Conservation (phyloP, 2,888 invertebrate species). For the Ptilodon capucinus region DNA sequence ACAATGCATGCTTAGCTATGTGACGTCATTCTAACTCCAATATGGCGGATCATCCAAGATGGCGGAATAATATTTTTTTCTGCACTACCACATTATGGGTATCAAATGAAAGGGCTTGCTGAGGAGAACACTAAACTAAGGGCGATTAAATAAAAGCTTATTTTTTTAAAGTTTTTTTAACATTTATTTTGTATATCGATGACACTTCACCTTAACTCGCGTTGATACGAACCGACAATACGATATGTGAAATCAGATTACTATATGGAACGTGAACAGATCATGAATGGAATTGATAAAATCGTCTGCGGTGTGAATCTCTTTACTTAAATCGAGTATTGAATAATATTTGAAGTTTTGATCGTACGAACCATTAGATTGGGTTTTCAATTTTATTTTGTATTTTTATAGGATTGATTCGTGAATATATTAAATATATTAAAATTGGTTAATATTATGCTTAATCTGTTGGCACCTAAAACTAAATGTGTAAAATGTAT, state of each 20-base stretch:
- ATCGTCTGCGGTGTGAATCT: constrained; percentile 64
- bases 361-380: constrained; percentile 25
- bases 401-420: not conserved
- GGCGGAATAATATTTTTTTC: too few relatives aligned
- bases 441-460: too few relatives aligned
- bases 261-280: constrained; percentile 65
- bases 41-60: too few relatives aligned
- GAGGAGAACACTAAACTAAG: too few relatives aligned
- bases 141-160: too few relatives aligned
- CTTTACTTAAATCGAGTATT: constrained; percentile 48
- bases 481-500: too few relatives aligned
- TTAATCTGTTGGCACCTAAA: too few relatives aligned
- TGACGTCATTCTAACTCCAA: too few relatives aligned
- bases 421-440: not conserved
- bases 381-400: constrained; percentile 26
- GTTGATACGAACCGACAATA: constrained; percentile 52
- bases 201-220: constrained; percentile 28
- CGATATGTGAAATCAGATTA: constrained; percentile 71
- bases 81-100: constrained; percentile 20
- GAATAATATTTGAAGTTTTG: constrained; percentile 23
- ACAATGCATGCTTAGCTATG: too few relatives aligned
- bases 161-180: too few relatives aligned
- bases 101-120: too few relatives aligned
- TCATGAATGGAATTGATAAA: constrained; percentile 74
- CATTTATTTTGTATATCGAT: too few relatives aligned